Percentiles rank a stretch among this genome's conserved stretches.
Evolutionary conservation across 2,888 invertebrate species (phyloP).

Genomic region (Blastobasis lacticolella): DNA sequence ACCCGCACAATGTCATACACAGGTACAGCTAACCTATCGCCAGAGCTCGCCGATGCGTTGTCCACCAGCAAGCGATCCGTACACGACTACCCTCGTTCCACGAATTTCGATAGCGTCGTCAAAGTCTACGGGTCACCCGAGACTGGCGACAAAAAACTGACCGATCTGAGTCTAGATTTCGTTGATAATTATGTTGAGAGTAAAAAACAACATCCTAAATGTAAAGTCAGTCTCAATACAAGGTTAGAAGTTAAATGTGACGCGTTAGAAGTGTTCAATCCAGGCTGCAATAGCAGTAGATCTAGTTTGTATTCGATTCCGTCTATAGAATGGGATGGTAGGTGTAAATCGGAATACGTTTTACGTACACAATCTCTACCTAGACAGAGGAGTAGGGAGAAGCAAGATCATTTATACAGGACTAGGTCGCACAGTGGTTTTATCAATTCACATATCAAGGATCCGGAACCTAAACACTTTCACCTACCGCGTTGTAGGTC

Average conservation of each 20-base stretch:
- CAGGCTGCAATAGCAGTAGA: constrained; percentile 34
- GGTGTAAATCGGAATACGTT: constrained; percentile 35
- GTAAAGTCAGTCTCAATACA: constrained; percentile 44
- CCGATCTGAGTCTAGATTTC: background rate
- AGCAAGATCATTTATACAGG: constrained; percentile 33
- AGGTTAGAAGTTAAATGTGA: constrained; percentile 22
- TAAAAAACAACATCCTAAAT: constrained; percentile 35
- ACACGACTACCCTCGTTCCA: constrained; percentile 45
- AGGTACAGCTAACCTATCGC: constrained; percentile 36
- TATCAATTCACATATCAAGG: constrained; percentile 46
- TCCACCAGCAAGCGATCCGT: constrained; percentile 36
- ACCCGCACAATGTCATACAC: constrained; percentile 13
- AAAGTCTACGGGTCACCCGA: constrained; percentile 35
- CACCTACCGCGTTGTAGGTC: constrained; percentile 55
- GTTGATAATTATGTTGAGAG: background rate
- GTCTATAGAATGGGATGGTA: constrained; percentile 56
- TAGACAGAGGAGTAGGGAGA: constrained; percentile 20
- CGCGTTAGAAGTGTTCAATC: constrained; percentile 21
- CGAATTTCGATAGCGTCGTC: constrained; percentile 41
- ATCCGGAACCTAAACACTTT: constrained; percentile 56
- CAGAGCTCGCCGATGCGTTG: constrained; percentile 22
- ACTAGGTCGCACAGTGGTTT: constrained; percentile 60
- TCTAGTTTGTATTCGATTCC: constrained; percentile 55
- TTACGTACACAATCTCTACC: constrained; percentile 45
- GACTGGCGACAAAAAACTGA: background rate